Percentiles rank a stretch among this genome's conserved stretches.
phyloP scores from a whole-genome alignment of 1,140 invertebrate genomes.

The Sinonovacula constricta region DNA sequence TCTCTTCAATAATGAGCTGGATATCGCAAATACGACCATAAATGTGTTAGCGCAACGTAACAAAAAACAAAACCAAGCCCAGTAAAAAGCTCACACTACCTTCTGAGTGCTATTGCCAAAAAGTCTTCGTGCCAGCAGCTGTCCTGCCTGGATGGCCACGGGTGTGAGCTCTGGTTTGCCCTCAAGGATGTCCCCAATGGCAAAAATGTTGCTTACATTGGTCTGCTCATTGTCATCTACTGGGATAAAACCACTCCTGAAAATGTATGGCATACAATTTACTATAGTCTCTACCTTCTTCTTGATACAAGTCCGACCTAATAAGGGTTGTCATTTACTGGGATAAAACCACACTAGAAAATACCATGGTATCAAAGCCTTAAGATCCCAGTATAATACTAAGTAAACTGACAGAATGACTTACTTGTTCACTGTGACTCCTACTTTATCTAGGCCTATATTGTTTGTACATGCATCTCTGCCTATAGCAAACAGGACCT shows the following conservation, averaged over 20 bases:
- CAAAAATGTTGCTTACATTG: constrained; percentile 92
- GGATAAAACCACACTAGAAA: constrained; percentile 2
- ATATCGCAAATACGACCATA: no score
- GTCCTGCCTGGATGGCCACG: constrained; percentile 96
- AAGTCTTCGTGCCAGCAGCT: constrained; percentile 85
- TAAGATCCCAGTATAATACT: no score
- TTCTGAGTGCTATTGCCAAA: constrained; percentile 62
- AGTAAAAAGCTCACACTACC: constrained; percentile 57
- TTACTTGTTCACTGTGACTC: constrained; percentile 80
- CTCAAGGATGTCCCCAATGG: constrained; percentile 96
- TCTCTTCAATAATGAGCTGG: no score
- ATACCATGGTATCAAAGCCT: no score
- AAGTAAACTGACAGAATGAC: no score
- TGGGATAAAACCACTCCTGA: constrained; percentile 81
- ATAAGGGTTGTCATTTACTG: no score
- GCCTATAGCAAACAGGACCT: constrained; percentile 83
- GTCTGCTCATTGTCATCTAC: constrained; percentile 86
- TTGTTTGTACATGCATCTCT: constrained; percentile 82
- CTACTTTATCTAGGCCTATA: constrained; percentile 82
- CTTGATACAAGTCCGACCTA: no score
- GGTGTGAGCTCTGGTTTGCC: constrained; percentile 96
- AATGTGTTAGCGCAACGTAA: no score
- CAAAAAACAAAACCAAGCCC: no score
- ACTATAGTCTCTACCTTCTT: no score
- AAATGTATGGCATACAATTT: constrained; percentile 37